phyloP scores from a whole-genome alignment of 2,797 vertebrate genomes.

The Spheniscus humboldti region DNA sequence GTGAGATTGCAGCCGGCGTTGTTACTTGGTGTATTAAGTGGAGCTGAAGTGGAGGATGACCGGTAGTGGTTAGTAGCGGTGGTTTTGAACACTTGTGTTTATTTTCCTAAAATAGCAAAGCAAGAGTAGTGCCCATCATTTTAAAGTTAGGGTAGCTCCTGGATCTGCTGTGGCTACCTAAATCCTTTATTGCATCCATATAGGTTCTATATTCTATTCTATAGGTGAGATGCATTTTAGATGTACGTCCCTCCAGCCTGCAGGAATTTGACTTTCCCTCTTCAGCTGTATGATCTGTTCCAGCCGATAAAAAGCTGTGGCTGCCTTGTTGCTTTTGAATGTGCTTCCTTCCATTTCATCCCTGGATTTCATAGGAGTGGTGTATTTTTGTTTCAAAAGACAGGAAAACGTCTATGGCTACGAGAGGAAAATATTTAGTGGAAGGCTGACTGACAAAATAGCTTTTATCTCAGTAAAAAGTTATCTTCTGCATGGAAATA shows the following conservation, averaged over 20 bases:
- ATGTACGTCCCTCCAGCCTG: not conserved
- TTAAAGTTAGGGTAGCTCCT: not conserved
- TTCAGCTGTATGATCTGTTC: not conserved
- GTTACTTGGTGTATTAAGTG: not conserved
- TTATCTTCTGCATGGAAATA: not conserved
- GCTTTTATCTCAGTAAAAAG: not conserved
- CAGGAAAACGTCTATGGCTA: not conserved
- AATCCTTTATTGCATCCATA: not conserved
- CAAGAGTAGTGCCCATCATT: not conserved
- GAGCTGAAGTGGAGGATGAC: not conserved
- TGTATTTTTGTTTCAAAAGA: constrained; percentile 22
- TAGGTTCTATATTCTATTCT: not conserved
- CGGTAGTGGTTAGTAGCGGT: not conserved
- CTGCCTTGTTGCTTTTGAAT: not conserved
- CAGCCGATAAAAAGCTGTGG: not conserved
- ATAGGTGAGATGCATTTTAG: not conserved
- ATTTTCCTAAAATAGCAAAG: not conserved
- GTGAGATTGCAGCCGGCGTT: not conserved
- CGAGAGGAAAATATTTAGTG: not conserved
- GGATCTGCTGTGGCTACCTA: not conserved
- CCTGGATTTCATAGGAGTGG: not conserved
- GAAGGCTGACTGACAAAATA: not conserved
- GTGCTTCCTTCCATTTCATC: not conserved
- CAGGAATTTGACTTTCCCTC: not conserved
- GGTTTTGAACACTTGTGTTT: not conserved